Evolutionary conservation across 2,888 invertebrate genomes (phyloP), one percentile per base, ranked within the genome.

Genomic region (Cephus rjabovi): DNA sequence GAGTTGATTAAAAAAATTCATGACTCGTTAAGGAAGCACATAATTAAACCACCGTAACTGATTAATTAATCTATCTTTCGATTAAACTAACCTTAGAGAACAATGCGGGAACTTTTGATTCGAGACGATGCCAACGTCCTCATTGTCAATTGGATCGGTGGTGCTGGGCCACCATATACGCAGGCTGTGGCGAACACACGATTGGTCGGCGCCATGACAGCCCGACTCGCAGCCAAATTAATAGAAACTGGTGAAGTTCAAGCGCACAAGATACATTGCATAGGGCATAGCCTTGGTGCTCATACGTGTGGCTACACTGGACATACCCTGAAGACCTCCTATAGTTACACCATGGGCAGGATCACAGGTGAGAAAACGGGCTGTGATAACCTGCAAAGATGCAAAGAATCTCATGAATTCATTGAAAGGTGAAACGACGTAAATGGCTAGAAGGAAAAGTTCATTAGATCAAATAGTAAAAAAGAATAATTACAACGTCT

Each of bases 121-220:
- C 94, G 95, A 77, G 95, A 95, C 70, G 94, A 95, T 75, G 95
- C 95, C 71, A 96, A 96, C 76, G 96, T 97, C 0, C 93, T 97
- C 23, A 93, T 96, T 0, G 94, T 98, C 3, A 97, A 97, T 88
- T 98, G 98, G 98, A 94, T 96, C 79, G 94, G 94, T 9, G 98
- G 97, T 0, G 96, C 97, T 0, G 95, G 95, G 81, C 97, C 97
- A 0, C 97, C 97, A 0, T 98, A 98, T 89, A 95, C 96, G 0
- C 97, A 98, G 91, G 98, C 98, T 0, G 97, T 97, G 3, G 97
- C 98, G 1, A 98, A 98, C 89, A 97, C 97, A 33, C 93, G 98
- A 76, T 93, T 98, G 23, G 95, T 98, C 1, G 98, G 97, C 0
- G 95, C 95, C 0, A 96, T 98, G 92, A 95, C 96, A 0, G 97